Conservation (phyloP, 2,888 invertebrate species). For the Stenoptilia bipunctidactyla region DNA sequence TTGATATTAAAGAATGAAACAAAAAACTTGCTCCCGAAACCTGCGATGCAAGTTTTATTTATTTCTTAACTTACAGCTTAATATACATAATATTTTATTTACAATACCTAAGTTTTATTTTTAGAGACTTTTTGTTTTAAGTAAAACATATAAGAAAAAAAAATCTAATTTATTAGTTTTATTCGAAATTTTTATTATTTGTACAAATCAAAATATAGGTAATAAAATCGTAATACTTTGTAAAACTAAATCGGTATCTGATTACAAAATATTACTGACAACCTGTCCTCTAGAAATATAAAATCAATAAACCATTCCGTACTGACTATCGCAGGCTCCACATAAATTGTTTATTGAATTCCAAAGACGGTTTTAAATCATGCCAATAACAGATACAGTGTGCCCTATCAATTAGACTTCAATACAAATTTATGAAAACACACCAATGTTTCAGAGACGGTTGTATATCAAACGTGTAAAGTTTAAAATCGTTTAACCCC, state of each 20-base stretch:
- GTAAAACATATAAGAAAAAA: no score
- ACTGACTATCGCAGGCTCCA: slow-evolving; percentile 17
- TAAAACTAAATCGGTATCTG: no score
- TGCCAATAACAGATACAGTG: slow-evolving; percentile 51
- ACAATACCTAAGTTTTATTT: no score
- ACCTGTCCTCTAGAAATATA: background rate
- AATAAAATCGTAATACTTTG: no score
- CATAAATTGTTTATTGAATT: slow-evolving; percentile 44
- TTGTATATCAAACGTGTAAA: slow-evolving; percentile 11
- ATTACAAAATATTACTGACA: background rate
- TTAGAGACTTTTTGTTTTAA: no score
- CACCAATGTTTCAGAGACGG: no score
- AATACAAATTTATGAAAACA: slow-evolving; percentile 19
- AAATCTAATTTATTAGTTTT: no score
- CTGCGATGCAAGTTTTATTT: slow-evolving; percentile 50
- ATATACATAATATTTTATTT: no score
- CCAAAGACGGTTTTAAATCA: slow-evolving; percentile 51
- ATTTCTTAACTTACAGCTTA: slow-evolving; percentile 57
- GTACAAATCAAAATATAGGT: no score
- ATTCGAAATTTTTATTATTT: no score
- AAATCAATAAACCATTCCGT: slow-evolving; percentile 11
- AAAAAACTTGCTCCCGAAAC: slow-evolving; percentile 27
- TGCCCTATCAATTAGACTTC: slow-evolving; percentile 56
- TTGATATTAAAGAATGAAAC: slow-evolving; percentile 19
- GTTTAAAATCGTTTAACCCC: slow-evolving; percentile 19